Base-by-base conservation (phyloP, 2,797 vertebrate species). In the Hapalemur alaotrensis region DNA sequence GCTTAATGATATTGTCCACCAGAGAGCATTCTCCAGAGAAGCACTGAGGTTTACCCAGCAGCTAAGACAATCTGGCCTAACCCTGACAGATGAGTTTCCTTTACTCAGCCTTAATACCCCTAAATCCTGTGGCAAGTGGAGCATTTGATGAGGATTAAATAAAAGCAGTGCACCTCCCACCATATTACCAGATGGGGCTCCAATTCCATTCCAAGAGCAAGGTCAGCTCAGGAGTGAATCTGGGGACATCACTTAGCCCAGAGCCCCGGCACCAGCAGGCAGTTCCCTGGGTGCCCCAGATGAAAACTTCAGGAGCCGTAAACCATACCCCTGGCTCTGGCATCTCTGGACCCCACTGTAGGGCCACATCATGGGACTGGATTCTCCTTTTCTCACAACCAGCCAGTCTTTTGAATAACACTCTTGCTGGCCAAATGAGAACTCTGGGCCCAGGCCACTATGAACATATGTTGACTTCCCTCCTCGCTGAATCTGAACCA, bases 91-190 rank as follows among this genome's bases (percentile, higher is more conserved):
- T 38, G 63, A 50, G 73, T 89, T 85, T 57, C 63, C 93, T 80
- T 65, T 48, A 69, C 86, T 63, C 78, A 63, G 86, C 90, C 72
- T 50, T 81, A 84, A 88, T 84, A 89, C 52, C 61, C 70, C 82
- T 38, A 93, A 96, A 89, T 72, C 93, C 86, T 32, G 30, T 80
- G 82, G 73, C 18, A 2, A 96, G 65, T 22, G 46, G 43, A 95
- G 70, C 78, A 14, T 95, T 95, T 93, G 72, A 91, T 75, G 92
- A 85, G 65, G 83, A 93, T 95, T 93, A 91, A 82, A 63, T 89
- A 80, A 86, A 92, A 79, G 83, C 87, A 41, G 41, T 67, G 81
- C 12, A 38, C n/a, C 67, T 78, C 87, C 23, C 41, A n/a, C 82
- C 30, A 7, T 18, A 70, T 38, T 75, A 84, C 85, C 81, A 84